phyloP scores from a whole-genome alignment of 2,888 invertebrate species.

The Habroteleia sp. region DNA sequence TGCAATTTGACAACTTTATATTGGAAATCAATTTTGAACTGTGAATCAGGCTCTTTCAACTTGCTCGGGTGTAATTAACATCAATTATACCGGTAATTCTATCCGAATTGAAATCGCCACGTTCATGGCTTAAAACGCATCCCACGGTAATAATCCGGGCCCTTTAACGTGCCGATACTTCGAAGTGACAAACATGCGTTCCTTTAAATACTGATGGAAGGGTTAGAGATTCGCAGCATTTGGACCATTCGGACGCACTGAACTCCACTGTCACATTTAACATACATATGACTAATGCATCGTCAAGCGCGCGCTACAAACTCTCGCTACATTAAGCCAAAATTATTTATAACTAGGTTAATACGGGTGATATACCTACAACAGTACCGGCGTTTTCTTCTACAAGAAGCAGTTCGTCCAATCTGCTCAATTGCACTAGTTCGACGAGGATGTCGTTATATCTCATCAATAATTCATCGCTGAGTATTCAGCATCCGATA shows the following conservation, averaged over 20 bases:
- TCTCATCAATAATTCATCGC: slow-evolving; percentile 64
- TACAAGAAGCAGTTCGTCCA: slow-evolving; percentile 42
- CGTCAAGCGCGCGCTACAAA: slow-evolving; percentile 15
- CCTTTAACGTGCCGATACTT: slow-evolving; percentile 37
- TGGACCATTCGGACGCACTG: slow-evolving; percentile 16
- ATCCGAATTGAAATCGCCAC: slow-evolving; percentile 28
- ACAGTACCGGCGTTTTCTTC: slow-evolving; percentile 35
- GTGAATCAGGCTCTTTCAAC: too few relatives aligned
- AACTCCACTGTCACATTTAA: slow-evolving; percentile 37
- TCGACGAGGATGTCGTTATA: slow-evolving; percentile 54
- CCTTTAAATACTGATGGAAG: slow-evolving; percentile 4
- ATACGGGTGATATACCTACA: slow-evolving; percentile 31
- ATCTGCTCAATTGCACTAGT: slow-evolving; percentile 62
- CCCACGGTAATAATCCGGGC: slow-evolving; percentile 26
- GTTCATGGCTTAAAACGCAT: slow-evolving; percentile 34
- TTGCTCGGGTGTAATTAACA: slow-evolving; percentile 34
- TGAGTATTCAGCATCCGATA: slow-evolving; percentile 45
- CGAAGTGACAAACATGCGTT: slow-evolving; percentile 31
- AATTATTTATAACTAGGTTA: slow-evolving; percentile 54
- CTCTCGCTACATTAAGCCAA: slow-evolving; percentile 36
- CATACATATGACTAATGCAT: slow-evolving; percentile 38
- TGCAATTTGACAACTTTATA: too few relatives aligned
- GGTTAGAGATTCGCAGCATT: slow-evolving; percentile 9
- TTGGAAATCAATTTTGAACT: too few relatives aligned
- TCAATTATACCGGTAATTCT: slow-evolving; percentile 36